These are phyloP conservation scores for Pithys albifrons DNA, from an alignment of 2,113 vertebrate genomes.

Conservation along the genomic window DNA sequence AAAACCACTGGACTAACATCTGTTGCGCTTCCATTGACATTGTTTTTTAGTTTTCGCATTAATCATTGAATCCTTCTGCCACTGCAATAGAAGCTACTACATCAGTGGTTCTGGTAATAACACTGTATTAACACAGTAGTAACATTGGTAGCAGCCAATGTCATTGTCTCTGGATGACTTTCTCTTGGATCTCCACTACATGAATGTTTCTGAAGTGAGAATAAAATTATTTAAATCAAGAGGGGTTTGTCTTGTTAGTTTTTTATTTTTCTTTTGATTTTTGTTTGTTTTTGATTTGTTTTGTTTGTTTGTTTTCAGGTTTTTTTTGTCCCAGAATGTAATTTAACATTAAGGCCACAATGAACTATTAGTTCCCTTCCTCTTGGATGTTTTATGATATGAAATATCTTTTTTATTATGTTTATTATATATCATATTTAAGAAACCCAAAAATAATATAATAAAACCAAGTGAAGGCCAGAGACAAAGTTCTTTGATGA, in stretches of 20 bases:
- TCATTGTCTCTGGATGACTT: not conserved
- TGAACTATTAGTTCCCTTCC: not conserved
- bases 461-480: not conserved
- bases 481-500: not conserved
- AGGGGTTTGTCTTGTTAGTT: not conserved
- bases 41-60: not conserved
- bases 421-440: not conserved
- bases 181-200: not conserved
- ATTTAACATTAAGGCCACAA: not conserved
- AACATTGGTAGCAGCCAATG: not conserved
- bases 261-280: too few species aligned
- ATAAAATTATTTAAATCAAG: not conserved
- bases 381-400: not conserved
- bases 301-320: not conserved
- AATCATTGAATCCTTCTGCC: not conserved
- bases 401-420: not conserved
- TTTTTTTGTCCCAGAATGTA: not conserved
- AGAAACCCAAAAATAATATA: not conserved
- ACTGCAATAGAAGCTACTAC: not conserved
- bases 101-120: not conserved
- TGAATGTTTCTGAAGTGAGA: not conserved
- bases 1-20: not conserved
- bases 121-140: not conserved
- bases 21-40: not conserved
- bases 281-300: not conserved